Base-by-base conservation (phyloP, 2,888 invertebrate species). In the Nematopogon swammerdamellus region DNA sequence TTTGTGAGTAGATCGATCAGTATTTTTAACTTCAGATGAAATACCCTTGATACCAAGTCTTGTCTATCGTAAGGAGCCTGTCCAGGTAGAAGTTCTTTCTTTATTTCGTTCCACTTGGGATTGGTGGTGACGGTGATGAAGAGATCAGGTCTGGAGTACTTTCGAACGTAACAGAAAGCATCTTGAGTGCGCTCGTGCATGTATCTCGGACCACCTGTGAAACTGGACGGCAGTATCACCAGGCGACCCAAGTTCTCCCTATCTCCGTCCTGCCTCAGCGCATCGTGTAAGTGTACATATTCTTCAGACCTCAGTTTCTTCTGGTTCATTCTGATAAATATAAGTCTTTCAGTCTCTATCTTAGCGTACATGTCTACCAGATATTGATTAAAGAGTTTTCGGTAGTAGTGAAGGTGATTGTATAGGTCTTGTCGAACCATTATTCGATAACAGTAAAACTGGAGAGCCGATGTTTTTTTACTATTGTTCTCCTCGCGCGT, bases 321-420 rank as follows among this genome's bases (percentile, higher is more conserved):
- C 49, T 64, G 59, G 44, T 62, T 57, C 1, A 46, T 48, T 20
- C 55, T 51, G 8, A 57, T 47, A 45, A 30, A 63, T 2, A 45
- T 30, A 2, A 63, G 47, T 18, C 58, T 52, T 46, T 60, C 56
- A 19, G 52, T 52, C 50, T 63, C 61, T 3, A 58, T 56, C 48
- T 59, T 61, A 1, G 56, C 58, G 51, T 59, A 63, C 51, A 55
- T 51, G 46, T 64, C 63, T 1, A 62, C 60, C 2, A 57, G 25
- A 43, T 51, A 63, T 51, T 63, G 64, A 44, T 59, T 56, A 17
- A 57, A 56, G 6, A 64, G 51, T 6, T 53, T 45, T 1, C 54
- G 46, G 18, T 51, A 56, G 8, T 25, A 25, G 49, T 59, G 57
- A 8, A 59, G 17, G 10, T 19, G 3, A 17, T 17, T 36, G 11